Evolutionary conservation across 2,888 invertebrate genomes (phyloP), one percentile per base, ranked within the genome.

Genomic region (Harpalus rubripes): DNA sequence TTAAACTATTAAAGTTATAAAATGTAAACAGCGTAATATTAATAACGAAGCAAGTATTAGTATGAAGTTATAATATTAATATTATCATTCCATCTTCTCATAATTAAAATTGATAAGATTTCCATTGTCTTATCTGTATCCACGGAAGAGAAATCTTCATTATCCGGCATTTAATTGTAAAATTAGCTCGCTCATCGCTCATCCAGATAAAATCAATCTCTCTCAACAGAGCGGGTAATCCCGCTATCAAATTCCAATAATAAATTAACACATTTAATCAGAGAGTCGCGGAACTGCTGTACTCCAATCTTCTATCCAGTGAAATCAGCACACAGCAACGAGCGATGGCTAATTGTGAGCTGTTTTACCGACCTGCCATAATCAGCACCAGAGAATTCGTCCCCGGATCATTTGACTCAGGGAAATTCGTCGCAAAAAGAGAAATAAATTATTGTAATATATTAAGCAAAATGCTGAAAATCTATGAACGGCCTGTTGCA

Each of bases 221-320:
- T 32, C 32, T 65, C 65, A 65, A 8, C 65, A 65, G 26, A 26
- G 39, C 39, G 32, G 32, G 32, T 32, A 65, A 32, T 65, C 65
- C 26, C 65, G 65, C 63, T 26, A 32, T 15, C 26, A 65, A 65
- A 32, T 32, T 65, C 65, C 65, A 65, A 65, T 65, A 65, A 65
- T 65, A 65, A 65, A 65, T 65, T 65, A 65, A 65, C 65, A 65
- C 65, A 65, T 65, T 65, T 65, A 65, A 65, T 65, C 65, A 65
- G 39, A 65, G 26, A 32, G 16, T 32, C 65, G 63, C 63, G 15
- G 39, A 18, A n/a, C 16, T 26, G n/a, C 7, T n/a, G 18, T 26
- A 65, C 26, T 65, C 10, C 63, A n/a, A 26, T 26, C 39, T 65
- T 65, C 65, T 8, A 65, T 65, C 65, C 15, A 26, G 39, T 65